Percentiles rank a stretch among this genome's conserved stretches.
Evolutionary conservation across 2,888 invertebrate species (phyloP).

Genomic region (Cerastoderma edule): DNA sequence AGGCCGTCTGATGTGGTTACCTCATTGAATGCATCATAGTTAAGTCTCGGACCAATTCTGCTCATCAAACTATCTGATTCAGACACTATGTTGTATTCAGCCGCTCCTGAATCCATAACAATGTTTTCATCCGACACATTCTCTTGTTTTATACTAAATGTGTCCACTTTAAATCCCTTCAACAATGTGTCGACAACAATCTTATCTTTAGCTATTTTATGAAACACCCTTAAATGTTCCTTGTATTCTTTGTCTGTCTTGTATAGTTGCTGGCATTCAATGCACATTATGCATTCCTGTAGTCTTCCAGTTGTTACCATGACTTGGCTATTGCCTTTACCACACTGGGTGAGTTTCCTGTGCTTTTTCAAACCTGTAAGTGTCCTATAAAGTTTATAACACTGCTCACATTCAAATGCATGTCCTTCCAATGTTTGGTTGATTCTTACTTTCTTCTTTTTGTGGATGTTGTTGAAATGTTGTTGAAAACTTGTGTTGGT

Average conservation of each 20-base stretch:
- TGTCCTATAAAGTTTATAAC: constrained; percentile 28
- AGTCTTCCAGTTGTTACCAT: neutral
- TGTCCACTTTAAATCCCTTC: too few relatives aligned
- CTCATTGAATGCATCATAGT: too few relatives aligned
- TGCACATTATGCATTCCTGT: constrained; percentile 18
- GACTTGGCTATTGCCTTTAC: neutral
- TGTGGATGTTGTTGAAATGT: constrained; percentile 36
- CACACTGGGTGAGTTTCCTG: neutral
- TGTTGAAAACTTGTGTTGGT: constrained; percentile 27
- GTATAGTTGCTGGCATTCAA: constrained; percentile 14
- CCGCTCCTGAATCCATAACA: too few relatives aligned
- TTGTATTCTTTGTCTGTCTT: constrained; percentile 9
- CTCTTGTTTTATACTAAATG: too few relatives aligned
- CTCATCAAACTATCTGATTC: too few relatives aligned
- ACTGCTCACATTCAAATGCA: constrained; percentile 25
- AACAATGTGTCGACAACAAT: too few relatives aligned
- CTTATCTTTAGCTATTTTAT: neutral
- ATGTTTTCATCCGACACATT: too few relatives aligned
- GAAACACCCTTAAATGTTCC: constrained; percentile 8
- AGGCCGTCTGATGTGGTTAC: too few relatives aligned
- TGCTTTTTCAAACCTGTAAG: constrained; percentile 19
- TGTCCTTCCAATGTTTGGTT: constrained; percentile 14
- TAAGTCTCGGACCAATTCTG: too few relatives aligned
- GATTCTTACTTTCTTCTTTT: neutral
- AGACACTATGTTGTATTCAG: too few relatives aligned